These are phyloP conservation scores for Euclidia mi DNA, from an alignment of 2,888 invertebrate genomes.

Conservation along the genomic window DNA sequence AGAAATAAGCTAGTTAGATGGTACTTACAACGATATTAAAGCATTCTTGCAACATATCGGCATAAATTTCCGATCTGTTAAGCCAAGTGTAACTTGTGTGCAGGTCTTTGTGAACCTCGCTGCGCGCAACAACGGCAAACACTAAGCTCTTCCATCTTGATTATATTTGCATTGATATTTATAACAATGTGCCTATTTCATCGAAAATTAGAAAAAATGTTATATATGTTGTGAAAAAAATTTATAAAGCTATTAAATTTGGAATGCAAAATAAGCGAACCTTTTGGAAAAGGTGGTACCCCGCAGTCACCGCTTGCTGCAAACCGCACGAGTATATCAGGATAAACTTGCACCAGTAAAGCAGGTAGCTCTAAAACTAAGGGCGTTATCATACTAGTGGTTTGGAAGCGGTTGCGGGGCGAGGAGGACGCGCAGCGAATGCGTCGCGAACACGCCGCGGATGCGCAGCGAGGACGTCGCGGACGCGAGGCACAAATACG, in stretches of 20 bases:
- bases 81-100: constrained; percentile 63
- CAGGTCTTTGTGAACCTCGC: constrained; percentile 71
- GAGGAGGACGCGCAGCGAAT: no score
- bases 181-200: neutral
- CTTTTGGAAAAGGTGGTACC: neutral
- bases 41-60: constrained; percentile 77
- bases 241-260: neutral
- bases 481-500: no score
- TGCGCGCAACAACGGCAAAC: constrained; percentile 52
- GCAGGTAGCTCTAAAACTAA: constrained; percentile 9
- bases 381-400: no score
- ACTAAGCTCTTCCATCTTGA: constrained; percentile 40
- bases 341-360: no score
- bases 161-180: constrained; percentile 19
- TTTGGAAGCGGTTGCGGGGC: no score
- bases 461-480: no score
- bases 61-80: constrained; percentile 72
- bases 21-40: constrained; percentile 75
- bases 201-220: constrained; percentile 7
- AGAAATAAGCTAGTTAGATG: neutral
- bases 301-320: constrained; percentile 9
- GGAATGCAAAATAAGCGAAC: neutral
- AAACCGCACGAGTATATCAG: constrained; percentile 10
- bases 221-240: no score
- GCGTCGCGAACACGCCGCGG: no score